Evolutionary conservation across 1,140 invertebrate species (phyloP).

Genomic region (Leptopilina boulardi): DNA sequence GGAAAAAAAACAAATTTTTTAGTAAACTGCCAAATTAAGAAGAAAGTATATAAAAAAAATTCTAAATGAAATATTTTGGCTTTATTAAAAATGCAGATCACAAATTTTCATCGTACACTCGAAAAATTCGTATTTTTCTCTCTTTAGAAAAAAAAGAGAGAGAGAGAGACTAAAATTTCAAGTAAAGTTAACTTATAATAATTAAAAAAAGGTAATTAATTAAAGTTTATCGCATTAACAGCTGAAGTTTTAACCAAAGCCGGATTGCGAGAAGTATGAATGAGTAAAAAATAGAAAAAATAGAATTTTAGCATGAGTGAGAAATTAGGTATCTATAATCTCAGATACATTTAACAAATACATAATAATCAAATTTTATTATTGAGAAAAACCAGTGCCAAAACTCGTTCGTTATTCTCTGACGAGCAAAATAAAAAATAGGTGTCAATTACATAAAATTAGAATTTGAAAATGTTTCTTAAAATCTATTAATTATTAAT

Average conservation of each 20-base stretch:
- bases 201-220: neutral
- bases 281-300: neutral
- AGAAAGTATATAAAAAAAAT: neutral
- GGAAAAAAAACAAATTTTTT: neutral
- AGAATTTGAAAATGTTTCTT: neutral
- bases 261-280: neutral
- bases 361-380: constrained; percentile 16
- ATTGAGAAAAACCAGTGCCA: neutral
- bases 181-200: neutral
- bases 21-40: neutral
- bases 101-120: constrained; percentile 12
- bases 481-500: neutral
- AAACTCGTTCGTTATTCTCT: constrained; percentile 14
- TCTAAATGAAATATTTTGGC: neutral
- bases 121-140: neutral
- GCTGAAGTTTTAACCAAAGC: constrained; percentile 31
- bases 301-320: neutral
- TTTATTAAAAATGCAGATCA: neutral
- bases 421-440: constrained; percentile 7
- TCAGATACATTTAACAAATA: neutral
- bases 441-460: constrained; percentile 1
- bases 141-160: neutral
- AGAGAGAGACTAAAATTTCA: neutral
- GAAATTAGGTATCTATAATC: neutral
- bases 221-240: constrained; percentile 4